Percentiles rank a stretch among this genome's conserved stretches.
Conservation (phyloP, 2,797 vertebrate genomes). For the Pangasius djambal region DNA sequence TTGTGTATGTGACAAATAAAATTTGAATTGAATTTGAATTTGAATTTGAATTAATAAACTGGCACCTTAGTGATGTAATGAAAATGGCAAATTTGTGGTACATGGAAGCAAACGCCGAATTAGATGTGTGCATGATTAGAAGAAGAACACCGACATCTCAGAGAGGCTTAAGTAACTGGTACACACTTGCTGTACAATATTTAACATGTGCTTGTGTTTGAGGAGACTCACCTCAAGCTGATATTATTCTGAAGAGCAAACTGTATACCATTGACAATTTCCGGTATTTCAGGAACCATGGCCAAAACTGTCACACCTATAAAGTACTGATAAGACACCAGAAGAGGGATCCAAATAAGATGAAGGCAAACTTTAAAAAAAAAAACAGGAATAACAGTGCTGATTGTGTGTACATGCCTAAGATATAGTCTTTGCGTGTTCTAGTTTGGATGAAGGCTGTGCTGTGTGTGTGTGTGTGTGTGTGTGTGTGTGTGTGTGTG, state of each 20-base stretch:
- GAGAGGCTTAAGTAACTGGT: neutral
- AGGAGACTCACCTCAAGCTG: constrained; percentile 81
- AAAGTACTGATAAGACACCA: constrained; percentile 78
- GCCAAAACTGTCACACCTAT: constrained; percentile 86
- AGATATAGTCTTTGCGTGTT: too few relatives aligned
- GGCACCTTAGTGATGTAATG: neutral
- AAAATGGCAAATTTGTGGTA: neutral
- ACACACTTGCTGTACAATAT: neutral
- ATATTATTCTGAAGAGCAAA: constrained; percentile 91
- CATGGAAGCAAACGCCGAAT: neutral
- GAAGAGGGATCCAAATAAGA: constrained; percentile 3
- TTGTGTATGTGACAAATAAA: too few relatives aligned
- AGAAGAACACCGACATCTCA: neutral
- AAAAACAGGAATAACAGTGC: neutral
- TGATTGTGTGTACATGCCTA: neutral
- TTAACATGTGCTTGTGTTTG: neutral
- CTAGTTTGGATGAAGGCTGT: neutral
- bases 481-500: neutral
- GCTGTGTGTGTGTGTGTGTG: neutral
- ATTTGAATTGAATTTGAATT: too few relatives aligned
- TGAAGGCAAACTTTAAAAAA: neutral
- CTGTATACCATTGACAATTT: constrained; percentile 90
- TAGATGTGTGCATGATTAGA: neutral
- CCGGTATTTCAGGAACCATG: constrained; percentile 88
- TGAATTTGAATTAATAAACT: neutral